These are phyloP conservation scores for Myotis yumanensis DNA, from an alignment of 2,113 vertebrate species.

Conservation along the genomic window DNA sequence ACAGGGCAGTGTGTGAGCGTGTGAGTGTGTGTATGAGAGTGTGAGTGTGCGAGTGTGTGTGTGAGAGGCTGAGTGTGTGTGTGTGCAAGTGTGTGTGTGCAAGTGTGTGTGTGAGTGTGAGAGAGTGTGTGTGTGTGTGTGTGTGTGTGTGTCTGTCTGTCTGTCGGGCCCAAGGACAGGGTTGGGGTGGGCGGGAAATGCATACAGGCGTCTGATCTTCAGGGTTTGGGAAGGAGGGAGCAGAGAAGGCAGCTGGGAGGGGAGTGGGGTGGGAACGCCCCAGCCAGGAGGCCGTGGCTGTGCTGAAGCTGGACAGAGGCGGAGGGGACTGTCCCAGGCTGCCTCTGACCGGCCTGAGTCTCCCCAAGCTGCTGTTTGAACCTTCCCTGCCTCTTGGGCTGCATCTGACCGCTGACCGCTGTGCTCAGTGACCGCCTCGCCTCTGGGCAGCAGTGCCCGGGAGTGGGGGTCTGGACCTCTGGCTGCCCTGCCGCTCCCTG, in stretches of 20 bases:
- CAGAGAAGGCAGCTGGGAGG: not conserved
- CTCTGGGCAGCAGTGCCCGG: not conserved
- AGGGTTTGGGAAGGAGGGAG: not conserved
- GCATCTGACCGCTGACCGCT: not conserved
- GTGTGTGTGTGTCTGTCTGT: not conserved
- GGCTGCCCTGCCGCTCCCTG: not conserved
- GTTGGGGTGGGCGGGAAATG: not conserved
- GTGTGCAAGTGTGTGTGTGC: not conserved
- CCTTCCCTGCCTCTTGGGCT: not conserved
- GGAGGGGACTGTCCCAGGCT: not conserved
- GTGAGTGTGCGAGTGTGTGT: not conserved
- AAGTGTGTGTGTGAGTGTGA: too few species aligned
- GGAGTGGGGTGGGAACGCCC: not conserved
- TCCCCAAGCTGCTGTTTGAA: not conserved
- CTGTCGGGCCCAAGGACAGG: not conserved
- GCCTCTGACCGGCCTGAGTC: not conserved
- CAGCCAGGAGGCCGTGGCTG: not conserved
- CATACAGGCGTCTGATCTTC: not conserved
- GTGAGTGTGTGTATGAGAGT: not conserved
- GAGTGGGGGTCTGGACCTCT: not conserved
- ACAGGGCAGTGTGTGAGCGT: too few species aligned
- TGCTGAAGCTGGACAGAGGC: not conserved
- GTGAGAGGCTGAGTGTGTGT: not conserved
- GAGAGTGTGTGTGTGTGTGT: too few species aligned
- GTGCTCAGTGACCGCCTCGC: not conserved